Conservation (phyloP, 1,140 invertebrate genomes). For the Cotesia vestalis region DNA sequence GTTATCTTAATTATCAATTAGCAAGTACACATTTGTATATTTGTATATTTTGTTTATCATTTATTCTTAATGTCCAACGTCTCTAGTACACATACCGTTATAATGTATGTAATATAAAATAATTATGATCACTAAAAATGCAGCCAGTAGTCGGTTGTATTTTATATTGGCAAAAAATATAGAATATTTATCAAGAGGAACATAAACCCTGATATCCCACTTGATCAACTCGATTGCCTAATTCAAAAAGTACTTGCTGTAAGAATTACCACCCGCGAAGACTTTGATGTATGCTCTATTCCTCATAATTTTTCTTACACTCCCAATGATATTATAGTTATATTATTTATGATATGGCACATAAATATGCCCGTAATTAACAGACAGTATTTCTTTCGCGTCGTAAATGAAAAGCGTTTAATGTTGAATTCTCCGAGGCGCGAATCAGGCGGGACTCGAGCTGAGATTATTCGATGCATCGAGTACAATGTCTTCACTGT, state of each 20-base stretch:
- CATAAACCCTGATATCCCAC: neutral
- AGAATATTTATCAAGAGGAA: too few species aligned
- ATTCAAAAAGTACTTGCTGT: slow-evolving; percentile 19
- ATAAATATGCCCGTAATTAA: too few species aligned
- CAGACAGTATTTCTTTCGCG: slow-evolving; percentile 11
- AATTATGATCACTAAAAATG: neutral
- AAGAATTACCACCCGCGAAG: slow-evolving; percentile 24
- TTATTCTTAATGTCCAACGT: slow-evolving; percentile 46
- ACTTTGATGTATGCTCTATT: neutral
- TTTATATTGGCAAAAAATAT: too few species aligned
- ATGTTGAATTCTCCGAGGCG: neutral
- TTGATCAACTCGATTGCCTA: slow-evolving; percentile 12
- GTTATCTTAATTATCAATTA: slow-evolving; percentile 61
- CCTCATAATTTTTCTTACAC: neutral
- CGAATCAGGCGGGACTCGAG: slow-evolving; percentile 20
- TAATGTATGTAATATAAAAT: neutral
- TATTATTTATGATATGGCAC: neutral
- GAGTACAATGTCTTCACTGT: slow-evolving; percentile 37
- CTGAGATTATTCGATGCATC: slow-evolving; percentile 11
- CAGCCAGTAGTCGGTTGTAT: neutral
- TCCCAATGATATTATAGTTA: neutral
- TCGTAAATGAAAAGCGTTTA: neutral
- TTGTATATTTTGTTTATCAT: slow-evolving; percentile 55
- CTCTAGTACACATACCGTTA: slow-evolving; percentile 44
- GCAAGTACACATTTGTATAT: slow-evolving; percentile 55